A percentile compares a stretch with the other conserved stretches of the same genome.
phyloP scores from a whole-genome alignment of 2,888 invertebrate genomes.

The Chironomus tentans region DNA sequence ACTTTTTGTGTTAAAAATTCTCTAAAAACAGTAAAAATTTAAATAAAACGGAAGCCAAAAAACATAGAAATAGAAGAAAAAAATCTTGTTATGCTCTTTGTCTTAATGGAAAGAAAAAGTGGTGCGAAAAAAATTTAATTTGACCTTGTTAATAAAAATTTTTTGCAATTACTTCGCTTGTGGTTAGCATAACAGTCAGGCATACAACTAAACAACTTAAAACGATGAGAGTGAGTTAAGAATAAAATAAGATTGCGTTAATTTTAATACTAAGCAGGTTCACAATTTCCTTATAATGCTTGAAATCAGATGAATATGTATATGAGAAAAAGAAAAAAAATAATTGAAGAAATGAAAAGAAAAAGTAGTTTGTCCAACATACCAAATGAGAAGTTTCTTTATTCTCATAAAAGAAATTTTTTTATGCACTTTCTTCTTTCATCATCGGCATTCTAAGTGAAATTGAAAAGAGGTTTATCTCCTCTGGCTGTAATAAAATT shows the following conservation, averaged over 20 bases:
- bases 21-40: too few relatives aligned
- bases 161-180: background rate
- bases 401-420: too few relatives aligned
- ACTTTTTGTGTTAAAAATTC: background rate
- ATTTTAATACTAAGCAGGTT: background rate
- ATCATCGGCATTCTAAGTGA: background rate
- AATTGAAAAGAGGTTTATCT: too few relatives aligned
- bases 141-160: slow-evolving; percentile 12
- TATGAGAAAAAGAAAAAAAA: background rate
- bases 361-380: background rate
- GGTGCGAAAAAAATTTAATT: slow-evolving; percentile 22
- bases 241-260: background rate
- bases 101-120: background rate
- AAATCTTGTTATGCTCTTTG: background rate
- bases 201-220: background rate
- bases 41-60: too few relatives aligned
- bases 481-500: too few relatives aligned
- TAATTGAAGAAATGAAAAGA: background rate
- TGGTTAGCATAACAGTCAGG: too few relatives aligned
- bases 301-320: background rate
- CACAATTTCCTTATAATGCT: too few relatives aligned
- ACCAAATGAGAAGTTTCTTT: background rate
- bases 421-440: background rate
- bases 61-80: background rate
- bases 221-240: background rate